Evolutionary conservation across 2,888 invertebrate species (phyloP).

Genomic region (Clitarchus hookeri): DNA sequence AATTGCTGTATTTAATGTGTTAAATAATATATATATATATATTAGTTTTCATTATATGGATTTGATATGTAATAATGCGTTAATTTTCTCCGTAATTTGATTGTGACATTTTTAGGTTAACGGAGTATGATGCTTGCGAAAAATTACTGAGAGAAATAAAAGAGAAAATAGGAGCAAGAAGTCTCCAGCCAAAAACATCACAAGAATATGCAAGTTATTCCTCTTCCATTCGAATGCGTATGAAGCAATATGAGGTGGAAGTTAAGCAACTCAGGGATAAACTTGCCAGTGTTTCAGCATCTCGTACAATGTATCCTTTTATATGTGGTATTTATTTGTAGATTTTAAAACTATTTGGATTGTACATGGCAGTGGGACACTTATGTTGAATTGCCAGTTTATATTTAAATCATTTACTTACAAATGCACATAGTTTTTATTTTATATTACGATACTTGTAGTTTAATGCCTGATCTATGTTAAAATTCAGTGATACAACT

Average conservation of each 20-base stretch:
- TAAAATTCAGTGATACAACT: too few relatives aligned
- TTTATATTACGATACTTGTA: too few relatives aligned
- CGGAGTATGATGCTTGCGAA: slow-evolving; percentile 69
- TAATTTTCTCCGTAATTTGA: neutral
- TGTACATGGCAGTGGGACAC: too few relatives aligned
- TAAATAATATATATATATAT: too few relatives aligned
- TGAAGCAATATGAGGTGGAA: slow-evolving; percentile 67
- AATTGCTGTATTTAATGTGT: neutral
- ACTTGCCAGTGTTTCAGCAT: slow-evolving; percentile 57
- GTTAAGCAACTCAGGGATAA: slow-evolving; percentile 62
- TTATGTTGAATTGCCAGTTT: too few relatives aligned
- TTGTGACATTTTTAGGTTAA: slow-evolving; percentile 57
- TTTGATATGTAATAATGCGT: neutral
- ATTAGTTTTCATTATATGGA: slow-evolving; percentile 23
- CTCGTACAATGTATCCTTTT: slow-evolving; percentile 57
- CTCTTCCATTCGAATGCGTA: slow-evolving; percentile 61
- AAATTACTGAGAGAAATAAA: slow-evolving; percentile 66
- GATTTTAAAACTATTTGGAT: too few relatives aligned
- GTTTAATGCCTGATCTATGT: too few relatives aligned
- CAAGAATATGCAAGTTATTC: slow-evolving; percentile 64
- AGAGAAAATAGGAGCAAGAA: slow-evolving; percentile 62
- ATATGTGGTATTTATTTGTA: too few relatives aligned
- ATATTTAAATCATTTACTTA: too few relatives aligned
- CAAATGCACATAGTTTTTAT: too few relatives aligned
- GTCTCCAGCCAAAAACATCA: slow-evolving; percentile 59